phyloP scores from a whole-genome alignment of 1,140 invertebrate species.

The Hyphantria cunea region DNA sequence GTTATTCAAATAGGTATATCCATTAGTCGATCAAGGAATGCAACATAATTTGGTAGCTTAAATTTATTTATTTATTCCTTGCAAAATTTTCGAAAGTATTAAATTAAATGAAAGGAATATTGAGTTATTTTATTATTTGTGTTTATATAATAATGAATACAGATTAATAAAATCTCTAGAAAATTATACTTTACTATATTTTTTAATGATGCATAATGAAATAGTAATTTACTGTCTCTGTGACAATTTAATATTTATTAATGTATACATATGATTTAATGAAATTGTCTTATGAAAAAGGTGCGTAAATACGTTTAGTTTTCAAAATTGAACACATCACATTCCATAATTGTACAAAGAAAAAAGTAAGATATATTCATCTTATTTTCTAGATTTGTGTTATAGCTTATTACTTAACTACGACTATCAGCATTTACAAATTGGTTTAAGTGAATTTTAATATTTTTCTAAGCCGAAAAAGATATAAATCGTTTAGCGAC shows the following conservation, averaged over 20 bases:
- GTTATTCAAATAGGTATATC: conserved; percentile 1
- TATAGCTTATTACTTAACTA: conserved; percentile 35
- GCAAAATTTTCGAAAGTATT: too few relatives aligned
- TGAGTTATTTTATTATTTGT: too few relatives aligned
- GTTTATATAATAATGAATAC: too few relatives aligned
- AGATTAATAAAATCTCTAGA: too few relatives aligned
- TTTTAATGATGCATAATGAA: not conserved
- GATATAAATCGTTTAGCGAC: conserved; percentile 5
- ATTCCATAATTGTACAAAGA: conserved; percentile 71
- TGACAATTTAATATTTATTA: conserved; percentile 1
- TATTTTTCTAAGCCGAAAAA: not conserved
- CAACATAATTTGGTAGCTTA: too few relatives aligned
- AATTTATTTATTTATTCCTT: too few relatives aligned
- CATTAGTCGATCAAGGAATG: too few relatives aligned
- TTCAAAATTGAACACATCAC: conserved; percentile 60
- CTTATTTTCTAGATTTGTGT: conserved; percentile 11
- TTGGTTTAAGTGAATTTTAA: conserved; percentile 38
- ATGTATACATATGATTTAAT: conserved; percentile 15
- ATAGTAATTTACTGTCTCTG: conserved; percentile 3
- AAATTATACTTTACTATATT: too few relatives aligned
- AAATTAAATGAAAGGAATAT: too few relatives aligned
- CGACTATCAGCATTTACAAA: conserved; percentile 52
- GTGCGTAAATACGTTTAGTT: conserved; percentile 35
- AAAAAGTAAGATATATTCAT: conserved; percentile 20
- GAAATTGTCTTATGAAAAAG: conserved; percentile 47